Percentiles rank a stretch among this genome's conserved stretches.
Conservation (phyloP, 1,140 invertebrate genomes). For the Meteorus sp. region DNA sequence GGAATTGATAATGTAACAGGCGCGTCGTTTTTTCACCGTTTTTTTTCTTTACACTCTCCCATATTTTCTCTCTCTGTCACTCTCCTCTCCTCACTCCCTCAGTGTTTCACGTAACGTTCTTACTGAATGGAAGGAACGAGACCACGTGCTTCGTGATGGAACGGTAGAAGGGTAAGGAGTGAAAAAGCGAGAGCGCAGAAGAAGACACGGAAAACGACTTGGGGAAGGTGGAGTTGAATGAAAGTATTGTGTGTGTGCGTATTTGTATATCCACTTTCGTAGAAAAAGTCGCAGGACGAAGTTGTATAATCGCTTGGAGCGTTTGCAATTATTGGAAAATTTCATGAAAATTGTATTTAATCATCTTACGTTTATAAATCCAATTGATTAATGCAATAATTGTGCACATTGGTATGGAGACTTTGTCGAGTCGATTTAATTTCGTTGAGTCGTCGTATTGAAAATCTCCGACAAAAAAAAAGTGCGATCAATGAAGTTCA, state of each 20-base stretch:
- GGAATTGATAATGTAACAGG: constrained; percentile 58
- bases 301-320: too few species aligned
- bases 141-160: constrained; percentile 27
- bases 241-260: background rate
- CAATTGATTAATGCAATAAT: too few species aligned
- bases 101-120: constrained; percentile 40
- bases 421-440: too few species aligned
- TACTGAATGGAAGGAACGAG: constrained; percentile 51
- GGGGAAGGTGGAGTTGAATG: constrained; percentile 15
- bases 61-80: constrained; percentile 25
- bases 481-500: too few species aligned
- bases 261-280: too few species aligned
- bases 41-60: constrained; percentile 29
- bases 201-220: constrained; percentile 14
- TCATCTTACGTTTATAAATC: too few species aligned
- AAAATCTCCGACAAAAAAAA: too few species aligned
- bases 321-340: too few species aligned
- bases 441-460: too few species aligned
- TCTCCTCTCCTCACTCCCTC: constrained; percentile 13
- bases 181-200: background rate
- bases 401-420: too few species aligned
- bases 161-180: background rate
- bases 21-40: constrained; percentile 33
- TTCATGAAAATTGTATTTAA: too few species aligned
- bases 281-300: too few species aligned